Evolutionary conservation across 2,113 vertebrate species (phyloP).

Genomic region (Xiphias gladius): DNA sequence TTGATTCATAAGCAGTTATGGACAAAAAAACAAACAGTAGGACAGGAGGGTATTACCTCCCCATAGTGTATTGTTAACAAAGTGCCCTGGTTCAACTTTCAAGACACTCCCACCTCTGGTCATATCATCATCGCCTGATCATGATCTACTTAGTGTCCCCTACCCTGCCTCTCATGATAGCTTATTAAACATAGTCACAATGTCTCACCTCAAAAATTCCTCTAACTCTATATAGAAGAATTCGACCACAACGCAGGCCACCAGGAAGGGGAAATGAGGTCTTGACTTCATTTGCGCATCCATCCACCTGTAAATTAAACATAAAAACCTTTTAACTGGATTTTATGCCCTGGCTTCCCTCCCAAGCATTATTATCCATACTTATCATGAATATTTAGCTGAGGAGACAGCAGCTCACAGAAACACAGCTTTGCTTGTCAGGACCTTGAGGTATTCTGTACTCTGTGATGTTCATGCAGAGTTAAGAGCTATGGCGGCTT

Average conservation of each 20-base stretch:
- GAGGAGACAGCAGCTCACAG: slow-evolving; percentile 27
- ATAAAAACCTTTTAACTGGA: slow-evolving; percentile 43
- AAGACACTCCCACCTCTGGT: slow-evolving; percentile 34
- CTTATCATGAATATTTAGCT: slow-evolving; percentile 18
- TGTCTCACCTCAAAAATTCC: background rate
- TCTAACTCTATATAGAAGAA: background rate
- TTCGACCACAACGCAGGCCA: background rate
- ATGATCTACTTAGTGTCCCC: background rate
- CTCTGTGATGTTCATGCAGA: background rate
- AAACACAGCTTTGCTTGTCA: slow-evolving; percentile 22
- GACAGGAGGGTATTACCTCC: slow-evolving; percentile 17
- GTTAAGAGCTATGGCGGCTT: background rate
- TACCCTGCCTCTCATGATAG: background rate
- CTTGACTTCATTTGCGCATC: slow-evolving; percentile 13
- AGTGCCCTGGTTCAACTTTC: slow-evolving; percentile 36
- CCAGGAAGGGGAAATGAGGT: background rate
- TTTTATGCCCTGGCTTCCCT: slow-evolving; percentile 26
- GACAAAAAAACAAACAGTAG: slow-evolving; percentile 56
- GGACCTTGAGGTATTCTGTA: background rate
- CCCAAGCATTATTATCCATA: slow-evolving; percentile 18
- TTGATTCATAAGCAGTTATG: slow-evolving; percentile 11
- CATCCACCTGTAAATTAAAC: slow-evolving; percentile 29
- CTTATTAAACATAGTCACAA: background rate
- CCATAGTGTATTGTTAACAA: slow-evolving; percentile 56
- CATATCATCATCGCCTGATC: slow-evolving; percentile 44